These are phyloP conservation scores for Aphelinus atriplicis DNA, from an alignment of 1,140 invertebrate genomes.

Conservation along the genomic window DNA sequence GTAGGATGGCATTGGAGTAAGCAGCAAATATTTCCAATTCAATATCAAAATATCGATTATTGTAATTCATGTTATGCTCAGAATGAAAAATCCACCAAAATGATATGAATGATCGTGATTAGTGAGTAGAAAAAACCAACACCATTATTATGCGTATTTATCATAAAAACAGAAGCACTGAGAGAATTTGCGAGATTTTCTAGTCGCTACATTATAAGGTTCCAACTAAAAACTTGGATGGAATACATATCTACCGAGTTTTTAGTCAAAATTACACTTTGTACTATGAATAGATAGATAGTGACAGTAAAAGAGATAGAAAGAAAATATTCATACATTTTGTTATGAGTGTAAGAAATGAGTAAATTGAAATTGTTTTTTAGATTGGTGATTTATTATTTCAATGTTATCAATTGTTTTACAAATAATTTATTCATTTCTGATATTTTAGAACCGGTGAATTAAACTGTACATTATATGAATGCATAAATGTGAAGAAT, in stretches of 20 bases:
- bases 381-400: too few relatives aligned
- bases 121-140: conserved; percentile 33
- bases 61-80: conserved; percentile 29
- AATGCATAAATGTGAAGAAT: too few relatives aligned
- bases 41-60: conserved; percentile 34
- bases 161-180: conserved; percentile 30
- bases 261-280: conserved; percentile 20
- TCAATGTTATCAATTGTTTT: too few relatives aligned
- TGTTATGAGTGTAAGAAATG: too few relatives aligned
- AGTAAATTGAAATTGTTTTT: too few relatives aligned
- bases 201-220: background rate
- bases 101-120: conserved; percentile 36
- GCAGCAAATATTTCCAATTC: conserved; percentile 27
- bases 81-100: background rate
- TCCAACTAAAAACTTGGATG: conserved; percentile 30
- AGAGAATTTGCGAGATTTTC: conserved; percentile 36
- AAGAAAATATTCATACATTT: too few relatives aligned
- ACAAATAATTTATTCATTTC: too few relatives aligned
- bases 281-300: background rate
- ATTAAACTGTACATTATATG: too few relatives aligned
- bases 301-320: too few relatives aligned
- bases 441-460: too few relatives aligned
- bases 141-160: conserved; percentile 24
- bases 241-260: conserved; percentile 18
- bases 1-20: conserved; percentile 24